Base-by-base conservation (phyloP, 2,888 invertebrate species). In the Hypsopygia costalis region DNA sequence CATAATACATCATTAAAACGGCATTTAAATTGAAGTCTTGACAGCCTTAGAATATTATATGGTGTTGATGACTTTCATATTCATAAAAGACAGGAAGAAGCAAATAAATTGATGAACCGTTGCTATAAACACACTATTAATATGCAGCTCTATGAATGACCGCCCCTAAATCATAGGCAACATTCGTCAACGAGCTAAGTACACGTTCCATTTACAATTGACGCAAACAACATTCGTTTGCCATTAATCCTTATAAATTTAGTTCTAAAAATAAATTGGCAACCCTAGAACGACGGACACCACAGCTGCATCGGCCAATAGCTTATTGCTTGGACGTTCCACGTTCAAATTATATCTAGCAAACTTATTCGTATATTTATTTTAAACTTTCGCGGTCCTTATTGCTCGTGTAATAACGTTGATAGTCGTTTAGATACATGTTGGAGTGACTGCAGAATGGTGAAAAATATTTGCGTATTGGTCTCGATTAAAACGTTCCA, bases 261-360 rank as follows among this genome's bases (percentile, higher is more conserved):
- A 65, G 63, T 63, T 70, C 81, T 79, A 78, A 74, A 83, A 74
- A 83, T 83, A 85, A 69, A 57, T 75, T 81, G 81, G 73, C 83
- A 86, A 64, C 85, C 86, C 83, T 85, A 57, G 48, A 46, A 52
- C 55, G 68, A 65, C 56, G 60, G 62, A 62, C 62, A 49, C 54
- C 71, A 74, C 86, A 86, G 86, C 85, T 86, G 86, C 80, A 75
- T 50, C 62, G 55, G 52, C 74, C 75, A 74, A 80, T 82, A 82
- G 74, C 81, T 79, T 81, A 81, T 79, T 72, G 73, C 78, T 76
- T 66, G 77, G 73, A 74, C 74, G 63, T 67, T 68, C 58, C 49
- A 55, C 63, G 75, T 71, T 74, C 69, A 66, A 74, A 75, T 69
- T 72, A 71, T 69, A 60, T 60, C 57, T 61, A 46, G 54, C 71